Conservation (phyloP, 2,888 invertebrate genomes). For the Diarsia mendica region DNA sequence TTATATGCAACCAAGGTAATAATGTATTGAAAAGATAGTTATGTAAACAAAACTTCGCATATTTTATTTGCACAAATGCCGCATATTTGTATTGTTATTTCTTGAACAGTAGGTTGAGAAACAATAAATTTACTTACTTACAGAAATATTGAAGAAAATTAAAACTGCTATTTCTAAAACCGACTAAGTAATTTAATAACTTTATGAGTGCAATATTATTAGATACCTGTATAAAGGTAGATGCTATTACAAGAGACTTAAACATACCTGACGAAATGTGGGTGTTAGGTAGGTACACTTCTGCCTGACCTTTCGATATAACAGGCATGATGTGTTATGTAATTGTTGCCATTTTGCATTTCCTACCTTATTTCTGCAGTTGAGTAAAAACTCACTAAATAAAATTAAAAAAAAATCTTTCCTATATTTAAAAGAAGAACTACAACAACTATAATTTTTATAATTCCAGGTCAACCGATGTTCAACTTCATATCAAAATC, state of each 20-base stretch:
- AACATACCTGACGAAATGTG: no score
- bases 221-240: no score
- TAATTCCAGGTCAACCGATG: slow-evolving; percentile 90
- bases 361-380: neutral
- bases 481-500: slow-evolving; percentile 89
- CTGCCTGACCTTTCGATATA: no score
- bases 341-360: no score
- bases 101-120: slow-evolving; percentile 7
- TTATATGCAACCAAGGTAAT: neutral
- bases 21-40: slow-evolving; percentile 5
- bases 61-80: slow-evolving; percentile 37
- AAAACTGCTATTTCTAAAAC: no score
- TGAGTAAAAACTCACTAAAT: neutral
- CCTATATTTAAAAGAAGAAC: neutral
- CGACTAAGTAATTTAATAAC: no score
- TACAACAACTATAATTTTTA: neutral
- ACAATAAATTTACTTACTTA: neutral
- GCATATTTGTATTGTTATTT: neutral
- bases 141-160: neutral
- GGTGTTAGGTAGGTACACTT: no score
- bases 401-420: neutral
- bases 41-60: slow-evolving; percentile 33
- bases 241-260: no score
- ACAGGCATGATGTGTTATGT: no score
- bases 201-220: no score